These are phyloP conservation scores for Lymantria monacha DNA, from an alignment of 2,888 invertebrate genomes.

Conservation along the genomic window DNA sequence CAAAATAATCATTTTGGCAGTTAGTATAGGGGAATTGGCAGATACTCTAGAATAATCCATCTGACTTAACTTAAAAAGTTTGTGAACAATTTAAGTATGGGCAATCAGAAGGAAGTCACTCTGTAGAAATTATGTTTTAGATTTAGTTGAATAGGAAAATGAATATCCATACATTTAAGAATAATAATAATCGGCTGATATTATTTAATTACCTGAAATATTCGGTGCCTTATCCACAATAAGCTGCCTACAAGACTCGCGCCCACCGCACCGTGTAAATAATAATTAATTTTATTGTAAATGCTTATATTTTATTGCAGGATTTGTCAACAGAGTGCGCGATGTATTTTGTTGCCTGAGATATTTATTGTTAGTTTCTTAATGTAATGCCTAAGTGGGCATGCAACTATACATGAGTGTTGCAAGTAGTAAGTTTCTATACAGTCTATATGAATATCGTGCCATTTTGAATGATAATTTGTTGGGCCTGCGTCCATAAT, in stretches of 20 bases:
- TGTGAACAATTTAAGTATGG: too few species aligned
- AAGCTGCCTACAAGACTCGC: slow-evolving; percentile 46
- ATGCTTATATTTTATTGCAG: slow-evolving; percentile 82
- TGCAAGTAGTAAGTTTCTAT: slow-evolving; percentile 35
- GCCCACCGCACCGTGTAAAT: slow-evolving; percentile 79
- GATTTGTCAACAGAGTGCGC: slow-evolving; percentile 81
- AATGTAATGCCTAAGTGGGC: slow-evolving; percentile 68
- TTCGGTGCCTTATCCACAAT: slow-evolving; percentile 43
- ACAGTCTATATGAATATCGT: slow-evolving; percentile 24
- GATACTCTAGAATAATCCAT: too few species aligned
- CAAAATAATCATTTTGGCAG: too few species aligned
- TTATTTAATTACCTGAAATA: too few species aligned
- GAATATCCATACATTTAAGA: too few species aligned
- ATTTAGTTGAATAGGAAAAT: too few species aligned
- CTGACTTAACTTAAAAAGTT: too few species aligned
- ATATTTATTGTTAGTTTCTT: slow-evolving; percentile 77
- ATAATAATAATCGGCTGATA: too few species aligned
- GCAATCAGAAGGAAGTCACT: too few species aligned
- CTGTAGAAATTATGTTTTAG: too few species aligned
- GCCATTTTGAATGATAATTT: slow-evolving; percentile 51
- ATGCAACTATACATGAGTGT: slow-evolving; percentile 46
- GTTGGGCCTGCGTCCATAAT: slow-evolving; percentile 40
- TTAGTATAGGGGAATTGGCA: too few species aligned
- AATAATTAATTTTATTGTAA: slow-evolving; percentile 83
- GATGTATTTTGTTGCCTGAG: slow-evolving; percentile 76